Evolutionary conservation across 2,113 vertebrate species (phyloP).

Genomic region (Nycticebus coucang): DNA sequence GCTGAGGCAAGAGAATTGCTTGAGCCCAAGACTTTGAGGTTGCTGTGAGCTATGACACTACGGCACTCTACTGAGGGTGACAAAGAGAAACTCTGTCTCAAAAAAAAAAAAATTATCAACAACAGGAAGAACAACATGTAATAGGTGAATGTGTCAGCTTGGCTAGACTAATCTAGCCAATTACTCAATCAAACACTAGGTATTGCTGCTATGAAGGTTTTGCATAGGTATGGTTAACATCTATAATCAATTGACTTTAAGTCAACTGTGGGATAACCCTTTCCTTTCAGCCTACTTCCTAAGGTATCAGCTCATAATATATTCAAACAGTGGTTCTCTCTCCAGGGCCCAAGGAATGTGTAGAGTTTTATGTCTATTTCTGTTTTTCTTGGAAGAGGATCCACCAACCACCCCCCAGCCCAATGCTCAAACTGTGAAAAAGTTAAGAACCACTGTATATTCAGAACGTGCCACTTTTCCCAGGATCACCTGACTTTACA

Average conservation of each 20-base stretch:
- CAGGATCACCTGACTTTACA: not conserved
- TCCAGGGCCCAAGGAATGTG: too few relatives aligned
- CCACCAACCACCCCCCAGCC: not conserved
- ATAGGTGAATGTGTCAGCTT: not conserved
- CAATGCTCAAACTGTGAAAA: not conserved
- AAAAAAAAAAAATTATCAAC: not conserved
- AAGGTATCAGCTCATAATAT: not conserved
- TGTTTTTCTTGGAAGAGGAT: not conserved
- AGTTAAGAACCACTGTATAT: not conserved
- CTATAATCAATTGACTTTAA: not conserved
- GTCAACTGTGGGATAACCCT: not conserved
- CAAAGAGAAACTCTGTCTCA: too few relatives aligned
- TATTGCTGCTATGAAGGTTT: not conserved
- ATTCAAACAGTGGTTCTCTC: not conserved
- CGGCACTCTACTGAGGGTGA: too few relatives aligned
- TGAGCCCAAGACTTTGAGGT: too few relatives aligned
- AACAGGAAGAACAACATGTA: not conserved
- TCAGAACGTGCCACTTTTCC: not conserved
- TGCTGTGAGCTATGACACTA: too few relatives aligned
- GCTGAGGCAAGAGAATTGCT: too few relatives aligned
- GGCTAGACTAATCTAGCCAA: not conserved
- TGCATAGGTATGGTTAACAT: not conserved
- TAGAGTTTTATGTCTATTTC: not conserved
- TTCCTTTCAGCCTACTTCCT: not conserved
- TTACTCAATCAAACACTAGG: not conserved